Percentiles rank a stretch among this genome's conserved stretches.
These are phyloP conservation scores for Goniozus legneri DNA, from an alignment of 1,140 invertebrate genomes.

Conservation along the genomic window DNA sequence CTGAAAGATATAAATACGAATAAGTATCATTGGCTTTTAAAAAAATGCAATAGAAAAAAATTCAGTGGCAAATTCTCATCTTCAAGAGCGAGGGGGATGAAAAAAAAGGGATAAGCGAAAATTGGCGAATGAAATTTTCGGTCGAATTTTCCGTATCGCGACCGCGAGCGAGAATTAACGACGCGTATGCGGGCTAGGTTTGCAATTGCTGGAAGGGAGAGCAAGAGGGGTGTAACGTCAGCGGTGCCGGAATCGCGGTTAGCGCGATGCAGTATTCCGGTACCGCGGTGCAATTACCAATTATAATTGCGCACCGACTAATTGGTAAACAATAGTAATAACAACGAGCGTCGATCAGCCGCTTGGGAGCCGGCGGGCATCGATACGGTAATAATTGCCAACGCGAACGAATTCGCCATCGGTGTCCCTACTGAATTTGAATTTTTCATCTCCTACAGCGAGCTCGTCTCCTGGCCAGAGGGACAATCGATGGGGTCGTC, in stretches of 20 bases:
- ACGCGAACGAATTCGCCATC: too few relatives aligned
- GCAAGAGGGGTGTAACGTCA: constrained; percentile 3
- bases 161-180: constrained; percentile 25
- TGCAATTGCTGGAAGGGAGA: constrained; percentile 6
- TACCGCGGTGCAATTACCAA: constrained; percentile 19
- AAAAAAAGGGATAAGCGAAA: too few relatives aligned
- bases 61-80: too few relatives aligned
- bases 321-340: constrained; percentile 30
- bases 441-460: constrained; percentile 2
- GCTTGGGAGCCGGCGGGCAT: background rate
- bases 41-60: too few relatives aligned
- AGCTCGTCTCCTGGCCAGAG: too few relatives aligned
- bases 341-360: constrained; percentile 20
- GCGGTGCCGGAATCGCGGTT: background rate
- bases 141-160: too few relatives aligned
- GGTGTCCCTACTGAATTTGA: too few relatives aligned
- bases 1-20: too few relatives aligned
- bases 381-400: constrained; percentile 11
- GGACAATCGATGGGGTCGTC: too few relatives aligned
- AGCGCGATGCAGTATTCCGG: background rate
- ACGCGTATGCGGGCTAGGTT: background rate
- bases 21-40: too few relatives aligned
- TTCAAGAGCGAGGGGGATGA: too few relatives aligned
- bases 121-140: too few relatives aligned
- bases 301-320: constrained; percentile 24